phyloP scores from a whole-genome alignment of 2,113 vertebrate genomes.

The Vidua chalybeata region DNA sequence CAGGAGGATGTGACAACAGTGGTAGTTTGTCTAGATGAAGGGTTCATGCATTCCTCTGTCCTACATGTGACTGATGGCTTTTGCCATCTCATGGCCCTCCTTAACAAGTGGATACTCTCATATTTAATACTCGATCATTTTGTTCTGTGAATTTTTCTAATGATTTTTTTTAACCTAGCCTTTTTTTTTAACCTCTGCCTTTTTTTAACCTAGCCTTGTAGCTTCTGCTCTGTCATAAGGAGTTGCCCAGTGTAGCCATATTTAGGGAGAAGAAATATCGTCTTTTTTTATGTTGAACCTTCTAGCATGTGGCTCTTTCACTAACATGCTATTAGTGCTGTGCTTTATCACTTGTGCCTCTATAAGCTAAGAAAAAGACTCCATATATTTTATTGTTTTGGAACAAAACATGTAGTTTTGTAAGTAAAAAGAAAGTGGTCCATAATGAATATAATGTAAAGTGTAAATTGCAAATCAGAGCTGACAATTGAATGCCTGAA shows the following conservation, averaged over 20 bases:
- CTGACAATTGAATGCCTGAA: conserved; percentile 42
- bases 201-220: background rate
- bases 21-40: background rate
- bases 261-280: background rate
- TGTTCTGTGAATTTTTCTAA: background rate
- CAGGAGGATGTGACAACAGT: background rate
- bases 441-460: conserved; percentile 38
- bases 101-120: background rate
- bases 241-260: background rate
- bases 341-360: background rate
- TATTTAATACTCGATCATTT: background rate
- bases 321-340: background rate
- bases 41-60: background rate
- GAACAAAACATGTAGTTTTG: background rate
- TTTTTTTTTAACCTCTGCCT: background rate
- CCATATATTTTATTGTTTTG: background rate
- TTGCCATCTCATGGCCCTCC: background rate
- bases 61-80: background rate
- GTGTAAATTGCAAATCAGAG: conserved; percentile 34
- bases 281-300: background rate
- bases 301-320: background rate
- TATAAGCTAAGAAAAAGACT: background rate
- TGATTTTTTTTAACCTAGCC: background rate
- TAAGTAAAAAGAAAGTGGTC: conserved; percentile 9
- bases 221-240: background rate